These are phyloP conservation scores for Agrilus cyanescens DNA, from an alignment of 2,888 invertebrate genomes.

Conservation along the genomic window DNA sequence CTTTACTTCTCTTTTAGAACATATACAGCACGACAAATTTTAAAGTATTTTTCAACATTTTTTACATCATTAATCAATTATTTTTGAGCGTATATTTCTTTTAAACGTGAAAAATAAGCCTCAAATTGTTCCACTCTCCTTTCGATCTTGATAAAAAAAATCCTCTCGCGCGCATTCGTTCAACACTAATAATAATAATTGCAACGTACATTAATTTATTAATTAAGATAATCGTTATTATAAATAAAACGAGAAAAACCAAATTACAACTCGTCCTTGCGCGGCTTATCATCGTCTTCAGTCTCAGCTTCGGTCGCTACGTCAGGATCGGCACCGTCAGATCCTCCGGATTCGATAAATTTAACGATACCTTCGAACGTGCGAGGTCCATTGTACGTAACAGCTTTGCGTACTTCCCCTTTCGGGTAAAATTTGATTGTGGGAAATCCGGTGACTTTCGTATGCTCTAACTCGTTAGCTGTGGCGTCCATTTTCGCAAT, in stretches of 20 bases:
- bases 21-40: too few relatives aligned
- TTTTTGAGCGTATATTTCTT: too few relatives aligned
- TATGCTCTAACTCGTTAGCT: constrained; percentile 92
- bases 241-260: not conserved
- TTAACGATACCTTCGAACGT: constrained; percentile 86
- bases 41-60: too few relatives aligned
- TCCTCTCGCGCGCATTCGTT: too few relatives aligned
- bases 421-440: constrained; percentile 92
- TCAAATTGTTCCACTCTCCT: too few relatives aligned
- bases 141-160: too few relatives aligned
- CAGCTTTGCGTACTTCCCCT: constrained; percentile 72
- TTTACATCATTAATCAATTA: too few relatives aligned
- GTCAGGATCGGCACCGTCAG: constrained; percentile 57
- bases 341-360: constrained; percentile 88
- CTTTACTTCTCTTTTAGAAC: too few relatives aligned
- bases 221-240: too few relatives aligned
- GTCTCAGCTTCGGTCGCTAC: constrained; percentile 50
- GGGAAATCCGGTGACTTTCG: constrained; percentile 90
- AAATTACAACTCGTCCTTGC: constrained; percentile 68
- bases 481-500: constrained; percentile 99
- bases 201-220: too few relatives aligned
- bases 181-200: too few relatives aligned
- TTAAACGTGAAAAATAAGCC: too few relatives aligned
- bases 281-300: constrained; percentile 60
- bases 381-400: constrained; percentile 93